These are phyloP conservation scores for Myiotriccus ornatus DNA, from an alignment of 2,797 vertebrate species.

Conservation along the genomic window DNA sequence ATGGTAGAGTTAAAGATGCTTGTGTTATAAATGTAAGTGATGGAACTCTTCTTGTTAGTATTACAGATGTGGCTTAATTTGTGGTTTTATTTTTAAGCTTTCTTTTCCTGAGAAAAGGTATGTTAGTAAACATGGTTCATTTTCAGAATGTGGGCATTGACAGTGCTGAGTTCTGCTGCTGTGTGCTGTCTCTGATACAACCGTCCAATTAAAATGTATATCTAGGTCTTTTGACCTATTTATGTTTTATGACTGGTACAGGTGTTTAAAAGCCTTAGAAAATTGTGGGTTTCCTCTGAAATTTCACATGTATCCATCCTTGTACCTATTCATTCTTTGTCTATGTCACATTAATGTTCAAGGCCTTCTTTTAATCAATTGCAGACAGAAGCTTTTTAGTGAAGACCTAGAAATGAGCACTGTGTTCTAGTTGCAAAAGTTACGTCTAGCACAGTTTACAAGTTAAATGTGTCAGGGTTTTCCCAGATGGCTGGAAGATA, in stretches of 20 bases:
- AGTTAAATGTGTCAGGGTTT: slow-evolving; percentile 29
- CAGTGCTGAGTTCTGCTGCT: background rate
- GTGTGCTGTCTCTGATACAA: background rate
- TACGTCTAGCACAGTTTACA: background rate
- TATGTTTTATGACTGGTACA: background rate
- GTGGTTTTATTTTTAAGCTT: background rate
- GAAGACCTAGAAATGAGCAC: background rate
- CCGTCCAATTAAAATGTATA: background rate
- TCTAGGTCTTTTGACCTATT: background rate
- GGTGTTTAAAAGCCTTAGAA: background rate
- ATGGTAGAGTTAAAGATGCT: slow-evolving; percentile 83
- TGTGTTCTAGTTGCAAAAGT: slow-evolving; percentile 3
- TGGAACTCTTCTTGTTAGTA: background rate
- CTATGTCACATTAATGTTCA: accelerated
- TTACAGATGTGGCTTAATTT: background rate
- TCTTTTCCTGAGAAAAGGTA: background rate
- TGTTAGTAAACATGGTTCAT: background rate
- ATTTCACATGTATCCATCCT: background rate
- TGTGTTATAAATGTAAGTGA: slow-evolving; percentile 89
- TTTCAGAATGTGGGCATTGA: background rate
- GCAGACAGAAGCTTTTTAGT: background rate
- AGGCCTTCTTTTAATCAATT: background rate
- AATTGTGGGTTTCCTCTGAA: background rate
- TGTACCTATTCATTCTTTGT: background rate
- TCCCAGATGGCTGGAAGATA: slow-evolving; percentile 14